phyloP scores from a whole-genome alignment of 2,797 vertebrate genomes.

The Gadopsis marmoratus region DNA sequence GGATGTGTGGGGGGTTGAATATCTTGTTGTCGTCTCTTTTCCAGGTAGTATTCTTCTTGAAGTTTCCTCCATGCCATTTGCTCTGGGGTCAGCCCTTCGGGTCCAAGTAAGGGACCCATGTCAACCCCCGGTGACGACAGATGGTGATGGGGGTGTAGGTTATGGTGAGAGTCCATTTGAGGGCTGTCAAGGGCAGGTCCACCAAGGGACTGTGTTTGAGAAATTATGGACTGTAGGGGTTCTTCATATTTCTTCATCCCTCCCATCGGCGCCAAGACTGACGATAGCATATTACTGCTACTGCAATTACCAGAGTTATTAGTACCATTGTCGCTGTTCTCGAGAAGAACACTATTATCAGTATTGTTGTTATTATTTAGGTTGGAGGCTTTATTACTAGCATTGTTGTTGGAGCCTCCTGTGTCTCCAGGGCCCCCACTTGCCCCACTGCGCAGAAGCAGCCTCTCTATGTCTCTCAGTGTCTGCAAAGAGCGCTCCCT shows the following conservation, averaged over 20 bases:
- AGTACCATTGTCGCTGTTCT: conserved; percentile 73
- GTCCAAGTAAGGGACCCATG: conserved; percentile 92
- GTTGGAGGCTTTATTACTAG: conserved; percentile 73
- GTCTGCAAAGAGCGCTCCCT: conserved; percentile 97
- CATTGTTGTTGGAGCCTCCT: conserved; percentile 71
- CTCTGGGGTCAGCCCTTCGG: conserved; percentile 93
- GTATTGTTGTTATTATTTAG: conserved; percentile 74
- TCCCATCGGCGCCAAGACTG: conserved; percentile 70
- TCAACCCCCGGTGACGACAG: conserved; percentile 86
- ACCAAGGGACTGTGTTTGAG: conserved; percentile 93
- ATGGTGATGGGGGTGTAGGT: conserved; percentile 82
- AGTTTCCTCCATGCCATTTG: conserved; percentile 98
- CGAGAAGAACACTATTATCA: conserved; percentile 70
- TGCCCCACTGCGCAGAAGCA: conserved; percentile 90
- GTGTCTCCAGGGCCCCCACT: conserved; percentile 72
- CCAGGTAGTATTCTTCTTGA: conserved; percentile 97
- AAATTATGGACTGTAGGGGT: conserved; percentile 96
- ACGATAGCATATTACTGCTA: conserved; percentile 67
- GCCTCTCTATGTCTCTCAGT: conserved; percentile 94
- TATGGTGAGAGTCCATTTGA: conserved; percentile 80
- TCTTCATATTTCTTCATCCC: conserved; percentile 95
- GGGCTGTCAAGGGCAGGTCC: conserved; percentile 87
- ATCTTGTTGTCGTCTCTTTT: conserved; percentile 95
- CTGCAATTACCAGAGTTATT: conserved; percentile 74
- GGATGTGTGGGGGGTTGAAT: conserved; percentile 82